These are phyloP conservation scores for Drosophila gaucha DNA, from an alignment of 2,888 invertebrate species.

Conservation along the genomic window DNA sequence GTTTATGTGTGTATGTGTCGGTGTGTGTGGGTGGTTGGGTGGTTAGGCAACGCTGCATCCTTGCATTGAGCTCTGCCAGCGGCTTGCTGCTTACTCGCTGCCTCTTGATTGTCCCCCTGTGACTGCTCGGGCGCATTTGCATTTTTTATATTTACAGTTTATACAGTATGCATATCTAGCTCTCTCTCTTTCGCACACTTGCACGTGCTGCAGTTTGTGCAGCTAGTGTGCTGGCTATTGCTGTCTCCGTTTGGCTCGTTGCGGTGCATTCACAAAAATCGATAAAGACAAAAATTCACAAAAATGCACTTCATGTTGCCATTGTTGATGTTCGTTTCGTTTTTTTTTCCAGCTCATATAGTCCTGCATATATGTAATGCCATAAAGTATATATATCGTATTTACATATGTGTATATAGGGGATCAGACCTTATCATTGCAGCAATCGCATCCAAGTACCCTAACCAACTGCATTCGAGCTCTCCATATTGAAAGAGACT, in stretches of 20 bases:
- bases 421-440: slow-evolving; percentile 44
- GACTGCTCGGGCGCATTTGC: slow-evolving; percentile 59
- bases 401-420: slow-evolving; percentile 22
- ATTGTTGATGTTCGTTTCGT: slow-evolving; percentile 47
- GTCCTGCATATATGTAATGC: slow-evolving; percentile 11
- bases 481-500: slow-evolving; percentile 37
- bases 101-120: slow-evolving; percentile 35
- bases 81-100: slow-evolving; percentile 5
- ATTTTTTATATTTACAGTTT: slow-evolving; percentile 72
- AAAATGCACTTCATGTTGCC: slow-evolving; percentile 63
- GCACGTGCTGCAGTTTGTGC: slow-evolving; percentile 12
- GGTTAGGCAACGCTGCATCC: slow-evolving; percentile 36
- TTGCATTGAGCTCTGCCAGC: slow-evolving; percentile 28
- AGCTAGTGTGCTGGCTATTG: slow-evolving; percentile 15
- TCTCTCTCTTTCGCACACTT: slow-evolving; percentile 2
- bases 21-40: neutral
- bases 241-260: slow-evolving; percentile 16
- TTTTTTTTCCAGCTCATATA: slow-evolving; percentile 19
- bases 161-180: slow-evolving; percentile 29
- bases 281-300: slow-evolving; percentile 62
- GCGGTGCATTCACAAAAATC: slow-evolving; percentile 54
- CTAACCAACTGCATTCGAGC: slow-evolving; percentile 5
- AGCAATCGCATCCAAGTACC: slow-evolving; percentile 16
- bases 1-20: neutral
- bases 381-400: slow-evolving; percentile 18